Evolutionary conservation across 2,797 vertebrate species (phyloP).

Genomic region (Acrossocheilus fasciatus): DNA sequence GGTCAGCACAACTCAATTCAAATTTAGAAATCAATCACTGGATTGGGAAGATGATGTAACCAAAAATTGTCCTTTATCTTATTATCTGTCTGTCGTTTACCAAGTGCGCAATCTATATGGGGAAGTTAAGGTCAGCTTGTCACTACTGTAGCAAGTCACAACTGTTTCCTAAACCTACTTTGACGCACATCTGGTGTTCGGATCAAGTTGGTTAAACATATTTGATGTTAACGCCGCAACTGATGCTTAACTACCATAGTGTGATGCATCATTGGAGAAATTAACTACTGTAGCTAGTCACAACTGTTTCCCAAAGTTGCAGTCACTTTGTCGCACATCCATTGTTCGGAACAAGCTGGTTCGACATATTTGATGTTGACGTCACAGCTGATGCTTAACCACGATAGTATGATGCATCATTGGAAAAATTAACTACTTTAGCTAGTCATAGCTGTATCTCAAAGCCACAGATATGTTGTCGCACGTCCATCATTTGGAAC

Average conservation of each 20-base stretch:
- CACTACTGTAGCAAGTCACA: background rate
- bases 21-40: constrained; percentile 45
- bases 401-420: background rate
- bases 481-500: too few relatives aligned
- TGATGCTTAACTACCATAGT: background rate
- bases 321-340: background rate
- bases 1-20: constrained; percentile 42
- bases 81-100: constrained; percentile 9
- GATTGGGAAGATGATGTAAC: constrained; percentile 30
- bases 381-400: background rate
- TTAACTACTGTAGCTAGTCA: too few relatives aligned
- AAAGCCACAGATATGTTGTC: background rate
- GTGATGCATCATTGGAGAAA: background rate
- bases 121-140: background rate
- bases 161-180: background rate
- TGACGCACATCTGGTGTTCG: background rate
- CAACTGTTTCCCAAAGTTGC: background rate
- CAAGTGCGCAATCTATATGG: background rate
- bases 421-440: background rate
- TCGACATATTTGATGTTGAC: background rate
- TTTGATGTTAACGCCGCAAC: background rate
- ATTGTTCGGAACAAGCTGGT: background rate
- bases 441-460: too few relatives aligned
- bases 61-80: constrained; percentile 18
- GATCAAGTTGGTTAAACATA: background rate